Conservation (phyloP, 1,140 invertebrate species). For the Dryas iulia region DNA sequence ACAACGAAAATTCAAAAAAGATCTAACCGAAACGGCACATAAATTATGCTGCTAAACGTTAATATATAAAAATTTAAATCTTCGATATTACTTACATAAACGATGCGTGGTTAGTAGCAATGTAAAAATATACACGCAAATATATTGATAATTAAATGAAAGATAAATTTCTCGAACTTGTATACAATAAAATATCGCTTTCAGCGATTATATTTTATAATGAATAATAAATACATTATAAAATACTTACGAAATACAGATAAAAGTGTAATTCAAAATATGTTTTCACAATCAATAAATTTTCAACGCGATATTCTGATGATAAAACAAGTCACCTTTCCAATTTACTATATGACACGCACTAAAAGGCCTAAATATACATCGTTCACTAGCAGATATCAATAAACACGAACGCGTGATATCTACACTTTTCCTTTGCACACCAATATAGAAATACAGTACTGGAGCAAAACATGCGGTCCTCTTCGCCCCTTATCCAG, state of each 20-base stretch:
- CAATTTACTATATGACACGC: conserved; percentile 21
- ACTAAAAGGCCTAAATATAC: conserved; percentile 33
- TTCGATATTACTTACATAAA: too few species aligned
- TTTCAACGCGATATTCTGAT: conserved; percentile 18
- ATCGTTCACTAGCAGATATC: conserved; percentile 14
- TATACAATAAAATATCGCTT: neutral
- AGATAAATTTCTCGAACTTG: neutral
- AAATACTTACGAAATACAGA: conserved; percentile 12
- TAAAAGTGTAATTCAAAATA: conserved; percentile 14
- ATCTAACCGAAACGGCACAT: too few species aligned
- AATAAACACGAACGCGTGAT: conserved; percentile 22
- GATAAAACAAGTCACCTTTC: conserved; percentile 40
- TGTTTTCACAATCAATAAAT: conserved; percentile 24
- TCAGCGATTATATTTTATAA: neutral
- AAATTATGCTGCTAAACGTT: too few species aligned
- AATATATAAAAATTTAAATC: too few species aligned
- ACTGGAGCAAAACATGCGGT: conserved; percentile 25
- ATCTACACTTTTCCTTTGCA: conserved; percentile 45
- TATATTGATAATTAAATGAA: neutral
- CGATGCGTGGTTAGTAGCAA: too few species aligned
- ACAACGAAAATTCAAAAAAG: too few species aligned
- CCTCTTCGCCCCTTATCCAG: neutral
- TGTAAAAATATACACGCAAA: neutral
- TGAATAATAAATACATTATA: neutral
- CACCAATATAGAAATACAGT: conserved; percentile 41